phyloP scores from a whole-genome alignment of 2,888 invertebrate species.

The Lasiommata megera region DNA sequence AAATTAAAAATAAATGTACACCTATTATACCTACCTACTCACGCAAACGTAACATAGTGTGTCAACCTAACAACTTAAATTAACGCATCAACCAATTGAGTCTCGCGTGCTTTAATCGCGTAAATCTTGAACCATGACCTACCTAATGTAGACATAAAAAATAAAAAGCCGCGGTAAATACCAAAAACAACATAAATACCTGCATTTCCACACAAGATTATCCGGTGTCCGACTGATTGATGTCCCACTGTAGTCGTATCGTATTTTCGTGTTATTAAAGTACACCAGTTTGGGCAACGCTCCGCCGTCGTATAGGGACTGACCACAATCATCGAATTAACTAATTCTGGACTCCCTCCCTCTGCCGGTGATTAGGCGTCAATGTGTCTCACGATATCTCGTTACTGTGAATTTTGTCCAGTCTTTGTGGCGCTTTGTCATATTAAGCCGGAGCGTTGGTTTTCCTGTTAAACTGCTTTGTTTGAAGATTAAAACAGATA shows the following conservation, averaged over 20 bases:
- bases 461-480: conserved; percentile 17
- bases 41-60: too few species aligned
- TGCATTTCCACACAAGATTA: conserved; percentile 3
- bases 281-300: conserved; percentile 45
- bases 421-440: conserved; percentile 19
- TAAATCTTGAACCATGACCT: neutral
- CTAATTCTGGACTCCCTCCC: conserved; percentile 58
- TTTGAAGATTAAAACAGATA: conserved; percentile 19
- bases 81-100: conserved; percentile 16
- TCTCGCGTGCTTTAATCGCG: neutral
- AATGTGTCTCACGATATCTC: conserved; percentile 56
- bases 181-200: conserved; percentile 3
- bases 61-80: neutral
- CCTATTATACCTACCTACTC: too few species aligned
- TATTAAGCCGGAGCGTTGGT: conserved; percentile 10
- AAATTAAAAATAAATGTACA: too few species aligned
- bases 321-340: conserved; percentile 62
- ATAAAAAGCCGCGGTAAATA: neutral
- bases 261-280: neutral
- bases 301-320: conserved; percentile 55
- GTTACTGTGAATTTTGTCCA: conserved; percentile 36
- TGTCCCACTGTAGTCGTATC: neutral
- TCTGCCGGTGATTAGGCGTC: conserved; percentile 60
- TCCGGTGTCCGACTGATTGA: neutral
- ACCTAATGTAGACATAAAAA: neutral